Evolutionary conservation across 2,888 invertebrate genomes (phyloP), one percentile per base, ranked within the genome.

Genomic region (Eupithecia subumbrata): DNA sequence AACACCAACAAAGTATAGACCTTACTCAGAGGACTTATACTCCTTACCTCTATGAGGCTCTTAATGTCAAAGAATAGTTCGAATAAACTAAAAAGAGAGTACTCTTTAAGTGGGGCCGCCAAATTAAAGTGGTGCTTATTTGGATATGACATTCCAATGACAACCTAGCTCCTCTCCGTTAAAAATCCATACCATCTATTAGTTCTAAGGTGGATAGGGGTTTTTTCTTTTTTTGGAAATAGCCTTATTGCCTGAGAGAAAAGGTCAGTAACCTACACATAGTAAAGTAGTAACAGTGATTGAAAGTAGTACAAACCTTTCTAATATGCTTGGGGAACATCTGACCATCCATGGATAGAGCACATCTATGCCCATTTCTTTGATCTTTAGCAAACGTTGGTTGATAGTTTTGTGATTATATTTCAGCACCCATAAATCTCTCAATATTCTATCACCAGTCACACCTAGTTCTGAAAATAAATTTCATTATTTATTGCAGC

Each of bases 331-430:
- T 81, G 96, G 95, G 30, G 96, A 92, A 84, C 96, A 96, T 79
- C 96, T 90, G 48, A 96, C 95, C 96, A 96, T 96, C 96, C 96
- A 96, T 5, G 96, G 96, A 89, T 95, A 96, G 16, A 96, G 88
- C 78, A 91, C 87, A 48, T 90, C 95, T 74, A 94, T 88, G 71
- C 96, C 95, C 77, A 94, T 91, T 66, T 88, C 86, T 84, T 92
- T 92, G 0, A 96, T 93, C 72, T 89, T 90, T 80, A 94, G 88
- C 16, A 96, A 87, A 74, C 96, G 92, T 30, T 92, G 83, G 74
- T 89, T 83, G n/a, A 96, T 95, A 14, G 95, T 94, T 72, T 93
- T 87, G 71, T 95, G 92, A 40, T 95, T 94, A 84, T 96, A 96
- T 80, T 96, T 96, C 78, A 96, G 91, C 1, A 96, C 95, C 96